These are phyloP conservation scores for Mustela lutreola DNA, from an alignment of 2,113 vertebrate species.

Conservation along the genomic window DNA sequence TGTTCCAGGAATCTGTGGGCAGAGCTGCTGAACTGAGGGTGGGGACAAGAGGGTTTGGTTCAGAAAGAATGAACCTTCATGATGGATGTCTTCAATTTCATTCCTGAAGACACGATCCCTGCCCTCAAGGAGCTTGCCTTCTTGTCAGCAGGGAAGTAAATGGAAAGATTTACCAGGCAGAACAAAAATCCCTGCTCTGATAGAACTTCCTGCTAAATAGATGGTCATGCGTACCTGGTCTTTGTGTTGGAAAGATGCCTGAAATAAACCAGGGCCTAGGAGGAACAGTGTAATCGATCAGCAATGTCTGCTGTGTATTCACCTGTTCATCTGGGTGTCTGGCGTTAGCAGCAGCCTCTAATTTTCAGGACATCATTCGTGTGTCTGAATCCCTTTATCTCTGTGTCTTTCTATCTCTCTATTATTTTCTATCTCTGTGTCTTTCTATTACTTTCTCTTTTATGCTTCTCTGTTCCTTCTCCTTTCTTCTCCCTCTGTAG, in stretches of 20 bases:
- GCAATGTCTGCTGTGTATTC: background rate
- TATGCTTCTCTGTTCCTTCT: background rate
- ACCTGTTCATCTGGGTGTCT: background rate
- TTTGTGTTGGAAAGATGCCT: background rate
- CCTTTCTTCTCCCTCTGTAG: background rate
- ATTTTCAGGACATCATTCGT: background rate
- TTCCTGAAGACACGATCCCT: background rate
- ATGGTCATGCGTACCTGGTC: background rate
- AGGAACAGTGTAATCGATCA: rapidly evolving
- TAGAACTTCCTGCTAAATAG: background rate
- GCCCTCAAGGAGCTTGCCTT: background rate
- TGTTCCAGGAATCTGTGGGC: background rate
- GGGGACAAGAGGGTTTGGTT: background rate
- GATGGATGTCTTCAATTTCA: background rate
- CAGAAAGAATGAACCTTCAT: background rate
- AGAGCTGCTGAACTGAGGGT: background rate
- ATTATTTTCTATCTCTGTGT: no score
- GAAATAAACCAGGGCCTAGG: background rate
- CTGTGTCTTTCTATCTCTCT: background rate
- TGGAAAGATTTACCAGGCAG: background rate
- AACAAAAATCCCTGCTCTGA: background rate
- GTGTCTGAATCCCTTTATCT: background rate
- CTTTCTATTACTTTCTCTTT: background rate
- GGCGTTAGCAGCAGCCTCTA: no score
- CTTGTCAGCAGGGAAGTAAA: no score